phyloP scores from a whole-genome alignment of 2,888 invertebrate genomes.

The Plagodis dolabraria region DNA sequence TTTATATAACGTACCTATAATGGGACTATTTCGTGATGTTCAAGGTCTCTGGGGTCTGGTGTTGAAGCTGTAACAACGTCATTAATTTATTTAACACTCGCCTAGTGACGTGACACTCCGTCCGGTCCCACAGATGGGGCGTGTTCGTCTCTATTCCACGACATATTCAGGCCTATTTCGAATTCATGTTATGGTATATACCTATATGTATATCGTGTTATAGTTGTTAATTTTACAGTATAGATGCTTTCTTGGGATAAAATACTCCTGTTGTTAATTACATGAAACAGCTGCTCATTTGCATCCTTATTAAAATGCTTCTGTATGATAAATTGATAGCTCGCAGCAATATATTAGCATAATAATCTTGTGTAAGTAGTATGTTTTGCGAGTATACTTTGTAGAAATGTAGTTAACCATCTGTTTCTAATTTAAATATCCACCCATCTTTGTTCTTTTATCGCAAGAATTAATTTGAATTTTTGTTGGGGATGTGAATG shows the following conservation, averaged over 20 bases:
- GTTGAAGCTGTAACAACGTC: conserved; percentile 2
- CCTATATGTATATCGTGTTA: too few relatives aligned
- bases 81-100: conserved; percentile 9
- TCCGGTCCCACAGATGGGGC: not conserved
- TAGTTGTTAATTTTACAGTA: not conserved
- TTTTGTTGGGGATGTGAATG: conserved; percentile 8
- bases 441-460: not conserved
- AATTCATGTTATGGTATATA: not conserved
- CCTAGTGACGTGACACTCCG: conserved; percentile 2
- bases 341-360: too few relatives aligned
- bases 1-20: conserved; percentile 40
- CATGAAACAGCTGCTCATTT: not conserved
- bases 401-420: not conserved
- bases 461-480: conserved; percentile 8
- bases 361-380: too few relatives aligned
- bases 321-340: too few relatives aligned
- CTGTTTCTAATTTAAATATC: not conserved
- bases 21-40: conserved; percentile 24
- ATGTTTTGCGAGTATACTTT: too few relatives aligned
- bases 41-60: conserved; percentile 15
- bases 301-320: not conserved
- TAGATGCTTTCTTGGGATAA: not conserved
- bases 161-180: conserved; percentile 1
- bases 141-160: not conserved
- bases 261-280: not conserved